Percentiles rank a stretch among this genome's conserved stretches.
These are phyloP conservation scores for Pontoporia blainvillei DNA, from an alignment of 2,113 vertebrate genomes.

Conservation along the genomic window DNA sequence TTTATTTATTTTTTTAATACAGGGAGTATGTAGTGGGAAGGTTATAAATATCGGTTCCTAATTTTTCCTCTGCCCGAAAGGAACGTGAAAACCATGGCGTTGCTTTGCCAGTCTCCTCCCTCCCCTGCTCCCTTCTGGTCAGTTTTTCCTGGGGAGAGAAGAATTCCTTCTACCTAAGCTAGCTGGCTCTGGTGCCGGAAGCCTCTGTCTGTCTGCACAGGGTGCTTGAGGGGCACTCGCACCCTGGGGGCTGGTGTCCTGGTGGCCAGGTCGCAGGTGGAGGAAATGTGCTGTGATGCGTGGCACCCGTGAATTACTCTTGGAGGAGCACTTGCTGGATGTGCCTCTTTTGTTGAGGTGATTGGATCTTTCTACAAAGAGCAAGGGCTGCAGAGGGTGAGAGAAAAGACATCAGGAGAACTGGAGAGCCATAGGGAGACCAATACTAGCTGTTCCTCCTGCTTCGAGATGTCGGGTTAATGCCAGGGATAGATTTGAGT, in stretches of 20 bases:
- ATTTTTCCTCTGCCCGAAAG: not conserved
- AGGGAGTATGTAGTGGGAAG: not conserved
- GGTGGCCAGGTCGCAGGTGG: not conserved
- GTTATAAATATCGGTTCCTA: not conserved
- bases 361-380: not conserved
- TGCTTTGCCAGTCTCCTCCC: not conserved
- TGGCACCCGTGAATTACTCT: not conserved
- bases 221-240: not conserved
- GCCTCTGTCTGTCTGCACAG: not conserved
- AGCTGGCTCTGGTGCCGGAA: not conserved
- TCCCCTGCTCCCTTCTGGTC: not conserved
- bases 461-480: not conserved
- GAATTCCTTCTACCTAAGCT: not conserved
- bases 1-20: not conserved
- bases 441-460: not conserved
- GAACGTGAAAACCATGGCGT: not conserved
- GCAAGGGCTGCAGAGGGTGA: not conserved
- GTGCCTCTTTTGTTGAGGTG: conserved; percentile 28
- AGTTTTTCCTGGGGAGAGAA: not conserved
- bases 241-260: not conserved
- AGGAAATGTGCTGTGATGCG: not conserved
- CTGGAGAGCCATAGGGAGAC: not conserved
- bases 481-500: not conserved
- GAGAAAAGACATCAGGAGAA: not conserved
- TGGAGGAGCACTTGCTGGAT: not conserved